Percentiles rank a stretch among this genome's conserved stretches.
These are phyloP conservation scores for Chloroceryle aenea DNA, from an alignment of 2,113 vertebrate genomes.

Conservation along the genomic window DNA sequence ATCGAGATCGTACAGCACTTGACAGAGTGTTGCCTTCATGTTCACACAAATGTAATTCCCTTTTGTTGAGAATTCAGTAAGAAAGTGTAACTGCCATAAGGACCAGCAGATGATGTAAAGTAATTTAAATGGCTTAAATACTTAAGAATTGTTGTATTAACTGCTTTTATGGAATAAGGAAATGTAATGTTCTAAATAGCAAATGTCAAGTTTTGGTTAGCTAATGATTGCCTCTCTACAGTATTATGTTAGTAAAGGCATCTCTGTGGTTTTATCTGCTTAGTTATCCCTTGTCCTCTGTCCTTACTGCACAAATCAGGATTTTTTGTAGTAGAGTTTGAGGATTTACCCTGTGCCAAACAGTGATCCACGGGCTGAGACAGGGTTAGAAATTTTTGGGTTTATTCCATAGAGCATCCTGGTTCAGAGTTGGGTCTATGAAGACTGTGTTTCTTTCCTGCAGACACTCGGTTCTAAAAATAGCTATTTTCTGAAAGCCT, in stretches of 20 bases:
- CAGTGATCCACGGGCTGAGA: not conserved
- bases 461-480: not conserved
- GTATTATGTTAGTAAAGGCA: not conserved
- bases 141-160: not conserved
- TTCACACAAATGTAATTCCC: not conserved
- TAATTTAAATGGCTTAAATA: not conserved
- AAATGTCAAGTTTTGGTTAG: not conserved
- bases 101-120: not conserved
- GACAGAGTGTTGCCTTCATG: not conserved
- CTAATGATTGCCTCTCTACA: not conserved
- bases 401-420: not conserved
- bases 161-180: not conserved
- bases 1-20: not conserved
- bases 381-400: not conserved
- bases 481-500: not conserved
- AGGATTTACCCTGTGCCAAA: not conserved
- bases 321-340: not conserved
- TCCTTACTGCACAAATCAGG: not conserved
- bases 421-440: not conserved
- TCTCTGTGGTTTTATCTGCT: not conserved
- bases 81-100: not conserved
- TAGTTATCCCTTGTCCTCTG: not conserved
- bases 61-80: not conserved
- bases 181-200: not conserved
- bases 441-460: not conserved